A percentile compares a stretch with the other conserved stretches of the same genome.
phyloP scores from a whole-genome alignment of 1,140 invertebrate genomes.

The Antheraea pernyi region DNA sequence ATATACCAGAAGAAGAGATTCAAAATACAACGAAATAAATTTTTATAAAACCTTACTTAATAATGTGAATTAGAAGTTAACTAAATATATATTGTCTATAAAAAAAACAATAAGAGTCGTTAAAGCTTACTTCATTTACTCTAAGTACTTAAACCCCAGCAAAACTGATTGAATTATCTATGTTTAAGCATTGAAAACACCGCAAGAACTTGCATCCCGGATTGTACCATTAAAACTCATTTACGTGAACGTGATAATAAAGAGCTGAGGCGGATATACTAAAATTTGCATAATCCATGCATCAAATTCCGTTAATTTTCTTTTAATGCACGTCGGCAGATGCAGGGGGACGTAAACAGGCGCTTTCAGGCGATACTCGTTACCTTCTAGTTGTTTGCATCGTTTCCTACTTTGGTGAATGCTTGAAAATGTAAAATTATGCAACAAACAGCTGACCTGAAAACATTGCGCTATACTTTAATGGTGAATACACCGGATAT shows the following conservation, averaged over 20 bases:
- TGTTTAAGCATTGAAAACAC: constrained; percentile 20
- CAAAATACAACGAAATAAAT: neutral
- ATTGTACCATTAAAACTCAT: constrained; percentile 46
- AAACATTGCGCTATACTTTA: too few relatives aligned
- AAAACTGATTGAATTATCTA: constrained; percentile 16
- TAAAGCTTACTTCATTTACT: constrained; percentile 1
- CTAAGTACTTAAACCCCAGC: neutral
- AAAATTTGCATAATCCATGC: constrained; percentile 69
- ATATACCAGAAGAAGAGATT: too few relatives aligned
- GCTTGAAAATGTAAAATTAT: constrained; percentile 1
- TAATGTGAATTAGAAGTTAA: neutral
- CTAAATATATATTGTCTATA: neutral
- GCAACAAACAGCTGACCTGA: neutral
- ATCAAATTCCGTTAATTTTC: constrained; percentile 74
- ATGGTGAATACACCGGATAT: too few relatives aligned
- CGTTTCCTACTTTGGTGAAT: neutral
- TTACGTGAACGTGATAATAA: constrained; percentile 62
- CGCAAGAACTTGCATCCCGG: constrained; percentile 7
- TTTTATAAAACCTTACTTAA: neutral
- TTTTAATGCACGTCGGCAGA: constrained; percentile 53
- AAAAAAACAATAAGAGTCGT: neutral
- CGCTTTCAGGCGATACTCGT: constrained; percentile 20
- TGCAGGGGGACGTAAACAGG: constrained; percentile 30
- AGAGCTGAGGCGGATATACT: constrained; percentile 53
- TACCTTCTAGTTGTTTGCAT: constrained; percentile 15